These are phyloP conservation scores for Catalaphyllia jardinei DNA, from an alignment of 64 coral and sea anemone genomes.

Conservation along the genomic window DNA sequence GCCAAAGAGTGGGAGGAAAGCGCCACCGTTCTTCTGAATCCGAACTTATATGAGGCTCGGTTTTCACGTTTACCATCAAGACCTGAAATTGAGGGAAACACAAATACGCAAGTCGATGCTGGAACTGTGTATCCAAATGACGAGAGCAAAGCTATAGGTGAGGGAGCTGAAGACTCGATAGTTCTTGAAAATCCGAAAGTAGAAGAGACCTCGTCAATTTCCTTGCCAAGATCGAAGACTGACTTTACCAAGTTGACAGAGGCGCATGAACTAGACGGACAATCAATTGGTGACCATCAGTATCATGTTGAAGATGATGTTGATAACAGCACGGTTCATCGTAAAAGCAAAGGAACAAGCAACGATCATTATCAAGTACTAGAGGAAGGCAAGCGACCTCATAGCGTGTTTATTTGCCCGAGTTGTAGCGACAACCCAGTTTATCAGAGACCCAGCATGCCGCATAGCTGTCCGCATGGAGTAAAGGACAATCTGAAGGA, in stretches of 20 bases:
- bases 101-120: background rate
- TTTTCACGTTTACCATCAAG: background rate
- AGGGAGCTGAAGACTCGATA: background rate
- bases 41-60: background rate
- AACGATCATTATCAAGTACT: background rate
- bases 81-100: background rate
- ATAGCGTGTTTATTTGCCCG: constrained; percentile 8
- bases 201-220: background rate
- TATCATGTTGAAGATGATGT: background rate
- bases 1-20: background rate
- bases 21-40: background rate
- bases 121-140: background rate
- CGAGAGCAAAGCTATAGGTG: background rate
- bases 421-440: background rate
- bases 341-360: background rate
- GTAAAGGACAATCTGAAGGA: background rate
- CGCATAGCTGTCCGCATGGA: background rate
- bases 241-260: background rate
- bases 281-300: background rate
- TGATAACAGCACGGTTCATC: background rate
- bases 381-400: background rate
- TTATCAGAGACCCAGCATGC: constrained; percentile 15
- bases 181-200: background rate
- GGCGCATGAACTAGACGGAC: background rate
- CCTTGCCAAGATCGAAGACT: background rate